A percentile compares a stretch with the other conserved stretches of the same genome.
Evolutionary conservation across 2,113 vertebrate genomes (phyloP).

Genomic region (Microtus oregoni): DNA sequence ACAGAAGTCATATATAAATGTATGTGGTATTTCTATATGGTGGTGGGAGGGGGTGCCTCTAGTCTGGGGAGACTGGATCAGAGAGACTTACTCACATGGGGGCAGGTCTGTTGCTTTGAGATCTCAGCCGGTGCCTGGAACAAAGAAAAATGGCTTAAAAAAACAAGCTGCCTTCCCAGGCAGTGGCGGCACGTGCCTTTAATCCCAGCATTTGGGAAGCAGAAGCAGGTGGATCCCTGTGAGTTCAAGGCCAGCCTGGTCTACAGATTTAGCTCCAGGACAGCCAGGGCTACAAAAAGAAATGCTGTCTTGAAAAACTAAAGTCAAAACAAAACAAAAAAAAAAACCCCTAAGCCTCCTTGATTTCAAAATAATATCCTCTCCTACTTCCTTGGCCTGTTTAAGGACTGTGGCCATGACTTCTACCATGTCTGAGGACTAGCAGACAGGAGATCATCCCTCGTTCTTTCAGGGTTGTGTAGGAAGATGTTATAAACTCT

Average conservation of each 20-base stretch:
- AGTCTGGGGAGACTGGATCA: neutral
- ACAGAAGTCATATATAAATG: neutral
- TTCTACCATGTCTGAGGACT: neutral
- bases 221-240: no score
- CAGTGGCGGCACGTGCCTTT: no score
- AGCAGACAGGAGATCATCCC: neutral
- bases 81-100: neutral
- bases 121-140: neutral
- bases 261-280: no score
- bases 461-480: neutral
- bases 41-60: neutral
- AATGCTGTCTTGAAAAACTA: no score
- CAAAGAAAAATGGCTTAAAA: neutral
- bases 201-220: no score
- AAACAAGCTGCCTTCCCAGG: neutral
- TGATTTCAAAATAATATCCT: neutral
- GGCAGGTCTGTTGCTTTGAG: neutral
- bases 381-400: neutral
- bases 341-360: neutral
- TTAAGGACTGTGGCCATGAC: neutral
- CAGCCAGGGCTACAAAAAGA: no score
- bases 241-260: no score
- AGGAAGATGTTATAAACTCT: neutral
- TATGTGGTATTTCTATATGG: neutral
- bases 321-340: no score